Conservation (phyloP, 2,797 vertebrate genomes). For the Enteromius viviparus region DNA sequence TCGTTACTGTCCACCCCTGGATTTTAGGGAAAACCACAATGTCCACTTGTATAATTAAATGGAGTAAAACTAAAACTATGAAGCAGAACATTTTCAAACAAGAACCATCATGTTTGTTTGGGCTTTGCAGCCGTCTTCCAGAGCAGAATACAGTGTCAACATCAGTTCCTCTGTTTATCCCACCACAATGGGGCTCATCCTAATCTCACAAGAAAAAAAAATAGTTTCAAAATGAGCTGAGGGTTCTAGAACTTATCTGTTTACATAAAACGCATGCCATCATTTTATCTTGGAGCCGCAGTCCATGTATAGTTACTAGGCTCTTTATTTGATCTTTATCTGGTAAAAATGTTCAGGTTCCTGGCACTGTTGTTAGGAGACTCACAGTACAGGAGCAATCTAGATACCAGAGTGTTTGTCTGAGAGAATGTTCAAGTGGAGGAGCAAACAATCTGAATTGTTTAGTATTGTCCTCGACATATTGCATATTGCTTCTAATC, state of each 20-base stretch:
- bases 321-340: constrained; percentile 46
- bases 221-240: background rate
- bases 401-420: constrained; percentile 11
- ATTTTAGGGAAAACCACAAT: background rate
- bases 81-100: background rate
- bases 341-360: constrained; percentile 8
- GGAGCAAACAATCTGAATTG: constrained; percentile 40
- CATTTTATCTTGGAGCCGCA: constrained; percentile 27
- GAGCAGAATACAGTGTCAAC: background rate
- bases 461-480: constrained; percentile 37
- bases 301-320: constrained; percentile 10
- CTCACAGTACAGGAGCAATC: constrained; percentile 8
- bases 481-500: constrained; percentile 48
- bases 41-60: too few species aligned
- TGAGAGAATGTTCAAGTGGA: constrained; percentile 16
- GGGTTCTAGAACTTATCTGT: constrained; percentile 20
- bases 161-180: background rate
- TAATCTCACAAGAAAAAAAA: constrained; percentile 4
- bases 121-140: background rate
- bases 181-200: background rate
- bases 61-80: background rate
- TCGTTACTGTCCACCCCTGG: too few species aligned
- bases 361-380: constrained; percentile 3
- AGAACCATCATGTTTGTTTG: constrained; percentile 2
- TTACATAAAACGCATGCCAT: constrained; percentile 23